phyloP scores from a whole-genome alignment of 2,797 vertebrate species.

The Molothrus ater region DNA sequence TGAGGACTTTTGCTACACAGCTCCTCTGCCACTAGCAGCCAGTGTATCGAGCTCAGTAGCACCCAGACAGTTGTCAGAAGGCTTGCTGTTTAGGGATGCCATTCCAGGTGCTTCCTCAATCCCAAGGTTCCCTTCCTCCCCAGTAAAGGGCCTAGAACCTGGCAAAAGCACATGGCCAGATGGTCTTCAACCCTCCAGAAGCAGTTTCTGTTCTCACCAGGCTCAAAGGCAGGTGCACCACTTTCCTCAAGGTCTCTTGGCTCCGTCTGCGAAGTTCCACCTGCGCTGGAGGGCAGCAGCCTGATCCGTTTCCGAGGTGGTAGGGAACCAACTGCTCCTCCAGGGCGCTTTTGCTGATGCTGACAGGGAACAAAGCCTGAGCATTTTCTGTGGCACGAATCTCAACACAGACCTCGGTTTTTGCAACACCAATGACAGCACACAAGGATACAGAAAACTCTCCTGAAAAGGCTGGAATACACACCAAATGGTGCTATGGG shows the following conservation, averaged over 20 bases:
- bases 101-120: no score
- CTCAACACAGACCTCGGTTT: accelerated
- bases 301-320: neutral
- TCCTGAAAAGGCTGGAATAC: neutral
- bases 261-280: neutral
- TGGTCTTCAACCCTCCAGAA: neutral
- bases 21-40: neutral
- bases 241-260: neutral
- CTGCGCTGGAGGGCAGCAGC: neutral
- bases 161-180: neutral
- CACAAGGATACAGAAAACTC: neutral
- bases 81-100: no score
- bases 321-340: no score
- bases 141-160: neutral
- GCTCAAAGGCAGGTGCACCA: neutral
- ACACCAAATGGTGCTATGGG: no score
- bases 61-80: neutral
- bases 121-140: no score
- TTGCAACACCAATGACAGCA: neutral
- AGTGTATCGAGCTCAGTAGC: neutral
- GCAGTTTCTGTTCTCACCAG: neutral
- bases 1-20: neutral
- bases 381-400: neutral
- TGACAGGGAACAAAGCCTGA: no score
- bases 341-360: no score